phyloP scores from a whole-genome alignment of 2,113 vertebrate genomes.

The Alaudala cheleensis region DNA sequence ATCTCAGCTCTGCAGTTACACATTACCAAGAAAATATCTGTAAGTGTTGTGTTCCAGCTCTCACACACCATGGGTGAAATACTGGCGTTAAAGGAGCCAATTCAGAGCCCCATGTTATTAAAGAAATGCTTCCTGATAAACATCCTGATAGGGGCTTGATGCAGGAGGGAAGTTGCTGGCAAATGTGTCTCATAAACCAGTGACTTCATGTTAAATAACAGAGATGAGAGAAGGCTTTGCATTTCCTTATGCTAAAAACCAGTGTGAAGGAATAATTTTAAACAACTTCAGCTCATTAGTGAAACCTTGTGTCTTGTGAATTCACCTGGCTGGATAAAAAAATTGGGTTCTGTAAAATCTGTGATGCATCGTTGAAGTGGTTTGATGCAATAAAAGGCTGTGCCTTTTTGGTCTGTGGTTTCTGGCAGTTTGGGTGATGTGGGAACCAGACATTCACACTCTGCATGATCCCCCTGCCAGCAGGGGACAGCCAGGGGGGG shows the following conservation, averaged over 20 bases:
- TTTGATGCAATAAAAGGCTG: neutral
- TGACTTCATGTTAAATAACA: neutral
- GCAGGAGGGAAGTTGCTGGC: neutral
- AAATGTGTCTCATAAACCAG: neutral
- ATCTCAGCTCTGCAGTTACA: neutral
- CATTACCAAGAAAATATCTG: neutral
- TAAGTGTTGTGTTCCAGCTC: neutral
- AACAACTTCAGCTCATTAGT: neutral
- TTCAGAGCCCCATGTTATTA: neutral
- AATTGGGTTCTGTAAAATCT: neutral
- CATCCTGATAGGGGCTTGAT: neutral
- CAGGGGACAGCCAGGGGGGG: neutral
- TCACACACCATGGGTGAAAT: neutral
- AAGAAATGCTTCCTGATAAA: neutral
- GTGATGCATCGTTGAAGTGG: neutral
- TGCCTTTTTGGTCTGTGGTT: neutral
- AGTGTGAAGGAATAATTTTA: neutral
- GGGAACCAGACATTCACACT: neutral
- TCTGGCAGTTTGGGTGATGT: neutral
- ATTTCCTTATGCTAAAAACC: neutral
- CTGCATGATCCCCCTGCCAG: neutral
- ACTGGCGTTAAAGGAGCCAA: neutral
- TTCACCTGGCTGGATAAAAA: neutral
- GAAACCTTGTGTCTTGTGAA: neutral
- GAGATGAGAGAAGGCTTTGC: neutral